Evolutionary conservation across 2,888 invertebrate genomes (phyloP), one percentile per base, ranked within the genome.

Genomic region (Baccha elongata): DNA sequence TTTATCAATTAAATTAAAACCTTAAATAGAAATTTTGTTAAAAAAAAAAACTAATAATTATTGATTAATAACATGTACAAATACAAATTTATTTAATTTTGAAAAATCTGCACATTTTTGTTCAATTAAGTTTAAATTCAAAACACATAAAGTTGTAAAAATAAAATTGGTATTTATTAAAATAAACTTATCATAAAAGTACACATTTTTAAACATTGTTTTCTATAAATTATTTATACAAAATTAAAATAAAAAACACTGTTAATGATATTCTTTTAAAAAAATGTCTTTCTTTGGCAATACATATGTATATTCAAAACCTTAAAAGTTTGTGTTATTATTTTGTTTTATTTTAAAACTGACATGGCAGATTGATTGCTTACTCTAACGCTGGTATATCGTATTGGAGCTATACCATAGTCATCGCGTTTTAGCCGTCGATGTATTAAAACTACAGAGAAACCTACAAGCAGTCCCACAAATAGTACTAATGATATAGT

Each of bases 321-420:
- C n/a, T n/a, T n/a, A n/a, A 35, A 35, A 3, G 23, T 64, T 46
- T 35, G 17, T 40, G 4, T 4, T 32, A 32, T 32, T 8, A 32
- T 4, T 26, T 6, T 4, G 6, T 4, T 26, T 32, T 71, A 81
- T 29, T 76, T 81, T 72, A 85, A 85, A 10, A 60, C 86, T 17
- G 86, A 88, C 85, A 85, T 87, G 42, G 87, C 89, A 2, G 90
- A 90, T 50, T 88, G 84, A 83, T 89, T 90, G 81, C 89, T 89
- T 53, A 86, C 87, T 8, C 89, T 85, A 0, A 89, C 89, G 32
- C 90, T 89, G 37, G 90, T 89, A 58, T 90, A 89, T 23, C 89
- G 87, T 67, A 89, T 89, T 23, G 90, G 90, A 29, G 90, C 89
- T 0, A 88, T 87, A 1, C 89, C 89, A 15, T 85, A 89, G 29